Evolutionary conservation across 2,888 invertebrate species (phyloP).

Genomic region (Kuschelorhynchus macadamiae): DNA sequence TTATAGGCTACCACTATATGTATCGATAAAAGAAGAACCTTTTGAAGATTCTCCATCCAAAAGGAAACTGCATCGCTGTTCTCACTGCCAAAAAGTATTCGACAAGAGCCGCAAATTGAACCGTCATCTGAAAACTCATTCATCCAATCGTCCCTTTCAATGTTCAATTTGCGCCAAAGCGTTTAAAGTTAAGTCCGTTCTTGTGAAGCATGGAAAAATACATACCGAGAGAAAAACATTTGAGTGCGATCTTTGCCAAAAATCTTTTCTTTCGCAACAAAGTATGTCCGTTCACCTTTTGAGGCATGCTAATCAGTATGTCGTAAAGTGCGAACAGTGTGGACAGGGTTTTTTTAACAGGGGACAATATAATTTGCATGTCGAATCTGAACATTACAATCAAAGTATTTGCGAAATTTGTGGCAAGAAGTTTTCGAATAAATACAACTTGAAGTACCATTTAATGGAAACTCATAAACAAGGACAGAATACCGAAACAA

Average conservation of each 20-base stretch:
- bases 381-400: slow-evolving; percentile 55
- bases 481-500: slow-evolving; percentile 9
- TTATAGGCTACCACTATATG: not conserved
- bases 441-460: slow-evolving; percentile 55
- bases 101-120: slow-evolving; percentile 8
- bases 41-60: not conserved
- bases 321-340: slow-evolving; percentile 68
- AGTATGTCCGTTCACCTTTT: slow-evolving; percentile 69
- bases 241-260: slow-evolving; percentile 72
- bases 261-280: slow-evolving; percentile 66
- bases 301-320: slow-evolving; percentile 71
- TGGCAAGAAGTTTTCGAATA: slow-evolving; percentile 55
- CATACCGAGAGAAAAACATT: slow-evolving; percentile 31
- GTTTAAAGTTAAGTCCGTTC: slow-evolving; percentile 58
- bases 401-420: slow-evolving; percentile 55
- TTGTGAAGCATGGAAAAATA: slow-evolving; percentile 50
- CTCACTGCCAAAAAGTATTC: slow-evolving; percentile 8
- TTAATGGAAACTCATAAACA: slow-evolving; percentile 51
- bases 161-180: slow-evolving; percentile 66
- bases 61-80: slow-evolving; percentile 1
- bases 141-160: slow-evolving; percentile 56
- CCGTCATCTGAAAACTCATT: slow-evolving; percentile 17
- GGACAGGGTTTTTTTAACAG: slow-evolving; percentile 57
- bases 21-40: slow-evolving; percentile 10
- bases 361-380: slow-evolving; percentile 57